Base-by-base conservation (phyloP, 2,797 vertebrate genomes). In the Lacerta viridis region DNA sequence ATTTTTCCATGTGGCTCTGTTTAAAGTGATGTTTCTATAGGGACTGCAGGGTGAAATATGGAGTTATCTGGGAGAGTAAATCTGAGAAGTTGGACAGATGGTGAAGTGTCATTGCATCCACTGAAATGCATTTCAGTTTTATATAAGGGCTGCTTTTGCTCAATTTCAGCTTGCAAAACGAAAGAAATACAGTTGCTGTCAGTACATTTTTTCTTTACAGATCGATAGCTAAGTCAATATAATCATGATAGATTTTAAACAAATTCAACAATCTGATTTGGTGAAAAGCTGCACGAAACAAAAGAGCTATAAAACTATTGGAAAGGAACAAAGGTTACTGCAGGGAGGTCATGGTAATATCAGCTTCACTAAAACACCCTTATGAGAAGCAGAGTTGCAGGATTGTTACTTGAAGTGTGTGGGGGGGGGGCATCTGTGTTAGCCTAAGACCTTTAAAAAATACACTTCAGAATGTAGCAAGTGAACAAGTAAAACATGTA, bases 21-120 rank as follows among this genome's bases (percentile, higher is more conserved):
- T 97, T 97, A 96, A 97, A 97, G 91, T 93, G 90, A 97, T 97
- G 96, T 94, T 97, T 96, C 97, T 97, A 97, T 96, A 95, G 96
- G 96, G 97, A 97, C 90, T 94, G 72, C 75, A 85, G 93, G 95
- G 89, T 98, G 97, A 98, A 97, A 98, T 97, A 98, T 97, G 96
- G 98, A 97, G 96, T 98, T 98, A 97, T 97, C 94, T 94, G 92
- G 83, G 93, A 96, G 92, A 97, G 96, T 97, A 98, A 98, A 98
- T 98, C 96, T 97, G 95, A 96, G 96, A 97, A 95, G 96, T 96
- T 96, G 96, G 97, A 97, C 98, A 98, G 97, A 98, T 98, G 97
- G 97, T 94, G 94, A 95, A 97, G 92, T 86, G 75, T 97, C 96
- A 95, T 92, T 95, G 94, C 94, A 97, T 95, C 95, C 96, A 95